A percentile compares a stretch with the other conserved stretches of the same genome.
phyloP scores from a whole-genome alignment of 2,113 vertebrate genomes.

The Tyrannus savana region DNA sequence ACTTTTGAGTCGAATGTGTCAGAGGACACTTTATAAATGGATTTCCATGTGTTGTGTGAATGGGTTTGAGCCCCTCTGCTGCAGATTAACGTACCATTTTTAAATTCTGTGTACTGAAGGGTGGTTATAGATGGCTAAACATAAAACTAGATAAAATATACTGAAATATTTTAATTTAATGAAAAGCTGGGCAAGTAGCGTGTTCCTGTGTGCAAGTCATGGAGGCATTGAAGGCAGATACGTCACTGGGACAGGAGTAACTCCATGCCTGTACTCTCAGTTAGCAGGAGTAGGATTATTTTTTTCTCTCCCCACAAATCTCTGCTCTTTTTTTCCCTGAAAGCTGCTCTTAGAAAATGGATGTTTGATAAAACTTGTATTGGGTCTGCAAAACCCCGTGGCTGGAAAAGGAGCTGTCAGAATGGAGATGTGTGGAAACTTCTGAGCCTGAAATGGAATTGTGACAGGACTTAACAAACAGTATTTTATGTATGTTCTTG shows the following conservation, averaged over 20 bases:
- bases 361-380: neutral
- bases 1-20: neutral
- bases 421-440: neutral
- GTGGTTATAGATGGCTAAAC: neutral
- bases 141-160: neutral
- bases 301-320: neutral
- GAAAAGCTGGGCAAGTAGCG: neutral
- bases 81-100: neutral
- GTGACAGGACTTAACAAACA: neutral
- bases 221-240: neutral
- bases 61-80: neutral
- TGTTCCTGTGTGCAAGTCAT: neutral
- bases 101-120: neutral
- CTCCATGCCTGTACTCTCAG: neutral
- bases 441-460: neutral
- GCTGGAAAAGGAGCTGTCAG: neutral
- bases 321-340: neutral
- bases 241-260: rapidly evolving
- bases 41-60: neutral
- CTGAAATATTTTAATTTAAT: neutral
- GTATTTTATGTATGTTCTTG: neutral
- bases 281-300: neutral
- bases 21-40: neutral
- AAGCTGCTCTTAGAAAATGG: neutral
- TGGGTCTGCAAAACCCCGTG: neutral